Evolutionary conservation across 2,113 vertebrate genomes (phyloP), one percentile per base, ranked within the genome.

Genomic region (Ibidorhyncha struthersii): DNA sequence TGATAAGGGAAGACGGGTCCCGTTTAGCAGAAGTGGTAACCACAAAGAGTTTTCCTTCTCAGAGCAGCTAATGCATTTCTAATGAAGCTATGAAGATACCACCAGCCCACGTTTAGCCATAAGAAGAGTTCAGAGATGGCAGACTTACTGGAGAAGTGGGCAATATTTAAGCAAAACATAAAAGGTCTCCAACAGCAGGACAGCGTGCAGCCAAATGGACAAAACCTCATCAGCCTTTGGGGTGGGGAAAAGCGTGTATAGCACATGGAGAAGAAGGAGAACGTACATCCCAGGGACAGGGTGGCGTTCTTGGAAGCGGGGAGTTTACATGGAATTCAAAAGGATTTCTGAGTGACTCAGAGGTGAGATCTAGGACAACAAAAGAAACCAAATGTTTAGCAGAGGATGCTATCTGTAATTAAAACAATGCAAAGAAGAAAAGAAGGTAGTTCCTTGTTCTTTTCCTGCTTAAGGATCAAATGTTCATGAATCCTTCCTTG

Each of bases 1-100:
- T 2, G 58, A 30, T 2, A 71, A 45, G 32, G 1, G 10, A 82
- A 65, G 36, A 52, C 1, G 0, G 9, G 55, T 22, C 12, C 49
- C 27, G 34, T 40, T 56, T 47, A 49, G 50, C 43, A 38, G 15
- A 53, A 67, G 20, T 14, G 16, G 38, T 36, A 53, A 53, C 27
- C 21, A n/a, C 8, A 3, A 77, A 34, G 18, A 47, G n/a, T 32
- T 58, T 55, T 65, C 34, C 43, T 49, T 49, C 71, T 50, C 77
- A 61, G 25, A 47, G 40, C 67, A 90, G 52, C 47, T 58, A 71
- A 45, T 34, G 26, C 41, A 56, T 32, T 77, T 50, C 53, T 59
- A 52, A 59, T 1, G 25, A 59, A 71, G 50, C 30, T 43, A 23
- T 2, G 10, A 50, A 71, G 36, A 52, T 32, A 41, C 12, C 11